Evolutionary conservation across 2,113 vertebrate genomes (phyloP).

Genomic region (Rhinopithecus roxellana): DNA sequence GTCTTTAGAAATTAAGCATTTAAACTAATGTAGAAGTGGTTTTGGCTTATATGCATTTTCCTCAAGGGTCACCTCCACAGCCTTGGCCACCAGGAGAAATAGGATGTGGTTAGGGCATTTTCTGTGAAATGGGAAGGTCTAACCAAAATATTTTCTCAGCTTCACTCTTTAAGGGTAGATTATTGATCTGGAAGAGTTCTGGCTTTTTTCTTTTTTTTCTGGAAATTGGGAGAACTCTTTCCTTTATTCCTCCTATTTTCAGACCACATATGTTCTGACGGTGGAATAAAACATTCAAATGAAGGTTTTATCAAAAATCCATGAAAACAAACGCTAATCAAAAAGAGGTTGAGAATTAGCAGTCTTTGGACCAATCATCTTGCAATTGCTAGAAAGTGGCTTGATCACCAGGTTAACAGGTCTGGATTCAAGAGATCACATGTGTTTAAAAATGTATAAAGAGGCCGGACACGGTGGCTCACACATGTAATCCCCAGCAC

Average conservation of each 20-base stretch:
- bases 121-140: background rate
- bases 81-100: background rate
- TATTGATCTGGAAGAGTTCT: background rate
- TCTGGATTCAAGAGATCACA: background rate
- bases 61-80: background rate
- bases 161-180: conserved; percentile 14
- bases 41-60: background rate
- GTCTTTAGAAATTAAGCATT: background rate
- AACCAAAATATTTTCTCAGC: background rate
- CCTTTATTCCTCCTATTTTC: background rate
- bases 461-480: no score
- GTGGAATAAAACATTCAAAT: background rate
- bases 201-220: background rate
- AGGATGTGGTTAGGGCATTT: background rate
- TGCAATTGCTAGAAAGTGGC: background rate
- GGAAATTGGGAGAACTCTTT: background rate
- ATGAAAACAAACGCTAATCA: background rate
- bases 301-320: background rate
- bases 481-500: no score
- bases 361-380: no score
- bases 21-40: background rate
- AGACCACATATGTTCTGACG: background rate
- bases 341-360: background rate
- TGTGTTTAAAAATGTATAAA: background rate
- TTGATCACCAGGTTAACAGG: background rate